A percentile compares a stretch with the other conserved stretches of the same genome.
phyloP scores from a whole-genome alignment of 2,888 invertebrate species.

The Aspidiotus rigidus region DNA sequence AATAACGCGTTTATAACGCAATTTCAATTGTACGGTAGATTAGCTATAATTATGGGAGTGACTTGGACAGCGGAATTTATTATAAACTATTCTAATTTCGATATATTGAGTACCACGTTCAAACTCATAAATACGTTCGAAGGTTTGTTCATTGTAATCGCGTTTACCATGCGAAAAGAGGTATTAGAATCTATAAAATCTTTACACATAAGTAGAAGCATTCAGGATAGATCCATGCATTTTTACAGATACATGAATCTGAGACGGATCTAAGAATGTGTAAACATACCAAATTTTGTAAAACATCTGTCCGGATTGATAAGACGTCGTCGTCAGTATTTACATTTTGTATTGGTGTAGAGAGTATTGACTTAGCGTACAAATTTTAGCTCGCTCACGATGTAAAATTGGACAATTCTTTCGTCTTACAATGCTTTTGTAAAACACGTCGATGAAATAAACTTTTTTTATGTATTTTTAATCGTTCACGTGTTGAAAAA shows the following conservation, averaged over 20 bases:
- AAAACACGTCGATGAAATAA: too few relatives aligned
- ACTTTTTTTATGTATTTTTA: too few relatives aligned
- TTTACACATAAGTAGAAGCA: constrained; percentile 1
- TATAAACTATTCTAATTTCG: constrained; percentile 44
- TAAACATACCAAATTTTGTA: neutral
- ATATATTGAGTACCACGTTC: constrained; percentile 45
- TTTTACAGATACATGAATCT: constrained; percentile 23
- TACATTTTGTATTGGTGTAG: too few relatives aligned
- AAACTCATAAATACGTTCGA: constrained; percentile 46
- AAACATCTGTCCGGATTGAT: neutral
- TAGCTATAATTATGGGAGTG: constrained; percentile 47
- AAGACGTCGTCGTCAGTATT: too few relatives aligned
- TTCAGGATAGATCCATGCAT: neutral
- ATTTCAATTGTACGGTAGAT: constrained; percentile 44
- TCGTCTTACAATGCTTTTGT: too few relatives aligned
- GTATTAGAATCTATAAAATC: constrained; percentile 20
- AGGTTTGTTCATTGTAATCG: constrained; percentile 46
- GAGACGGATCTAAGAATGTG: constrained; percentile 7
- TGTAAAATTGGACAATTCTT: too few relatives aligned
- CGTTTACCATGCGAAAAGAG: constrained; percentile 43
- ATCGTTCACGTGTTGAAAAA: too few relatives aligned
- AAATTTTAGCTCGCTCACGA: too few relatives aligned
- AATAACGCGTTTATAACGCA: constrained; percentile 39
- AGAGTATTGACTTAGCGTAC: too few relatives aligned
- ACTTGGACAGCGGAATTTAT: constrained; percentile 46